Conservation (phyloP, 2,113 vertebrate genomes). For the rabbit (Oryctolagus cuniculus) region DNA sequence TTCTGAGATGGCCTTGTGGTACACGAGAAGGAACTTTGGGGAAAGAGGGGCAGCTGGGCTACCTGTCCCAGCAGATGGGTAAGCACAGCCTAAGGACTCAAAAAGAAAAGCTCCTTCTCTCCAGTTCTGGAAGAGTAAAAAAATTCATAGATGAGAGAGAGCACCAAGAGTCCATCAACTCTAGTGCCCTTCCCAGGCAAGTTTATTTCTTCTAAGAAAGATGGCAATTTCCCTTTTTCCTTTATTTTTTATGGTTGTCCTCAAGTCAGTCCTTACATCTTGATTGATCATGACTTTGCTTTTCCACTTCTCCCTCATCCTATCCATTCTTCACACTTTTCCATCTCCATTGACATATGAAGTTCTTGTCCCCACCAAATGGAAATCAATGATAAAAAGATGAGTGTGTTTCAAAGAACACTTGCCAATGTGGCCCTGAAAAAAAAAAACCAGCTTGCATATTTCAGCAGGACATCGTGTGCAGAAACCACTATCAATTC, state of each 20-base stretch:
- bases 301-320: neutral
- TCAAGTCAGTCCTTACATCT: neutral
- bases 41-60: neutral
- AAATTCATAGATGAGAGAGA: neutral
- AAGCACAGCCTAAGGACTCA: neutral
- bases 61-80: neutral
- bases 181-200: neutral
- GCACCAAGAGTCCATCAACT: neutral
- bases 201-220: neutral
- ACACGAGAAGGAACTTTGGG: neutral
- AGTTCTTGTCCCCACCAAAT: conserved; percentile 27
- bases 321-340: neutral
- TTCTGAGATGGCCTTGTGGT: neutral
- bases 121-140: neutral
- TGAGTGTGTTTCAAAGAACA: conserved; percentile 24
- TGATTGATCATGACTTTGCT: neutral
- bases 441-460: neutral
- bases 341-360: neutral
- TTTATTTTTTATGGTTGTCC: neutral
- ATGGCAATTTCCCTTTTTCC: neutral
- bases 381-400: conserved; percentile 36
- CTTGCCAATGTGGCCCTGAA: neutral
- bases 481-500: neutral
- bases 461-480: neutral
- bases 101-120: neutral